A percentile compares a stretch with the other conserved stretches of the same genome.
These are phyloP conservation scores for Psephotus haematonotus DNA, from an alignment of 2,113 vertebrate species.

Conservation along the genomic window DNA sequence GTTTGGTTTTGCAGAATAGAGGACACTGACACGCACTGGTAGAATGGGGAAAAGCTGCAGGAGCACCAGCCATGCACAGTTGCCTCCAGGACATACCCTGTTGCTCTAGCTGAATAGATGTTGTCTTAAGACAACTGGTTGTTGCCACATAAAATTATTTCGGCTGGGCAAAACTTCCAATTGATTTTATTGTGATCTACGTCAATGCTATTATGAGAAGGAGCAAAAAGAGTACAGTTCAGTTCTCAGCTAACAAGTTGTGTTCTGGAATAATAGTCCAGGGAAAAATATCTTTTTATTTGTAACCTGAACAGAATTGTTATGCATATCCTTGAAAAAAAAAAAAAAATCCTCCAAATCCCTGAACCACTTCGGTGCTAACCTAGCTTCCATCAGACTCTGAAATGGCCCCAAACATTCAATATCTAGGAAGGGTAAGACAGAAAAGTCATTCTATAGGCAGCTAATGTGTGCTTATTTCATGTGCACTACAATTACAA, in stretches of 20 bases:
- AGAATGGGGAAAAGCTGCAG: neutral
- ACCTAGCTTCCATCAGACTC: neutral
- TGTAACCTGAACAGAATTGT: neutral
- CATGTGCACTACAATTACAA: neutral
- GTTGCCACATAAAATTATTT: neutral
- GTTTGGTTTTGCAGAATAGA: neutral
- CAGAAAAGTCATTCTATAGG: neutral
- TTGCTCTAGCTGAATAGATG: neutral
- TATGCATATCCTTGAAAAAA: neutral
- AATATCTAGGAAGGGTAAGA: neutral
- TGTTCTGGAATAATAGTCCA: neutral
- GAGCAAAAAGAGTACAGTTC: neutral
- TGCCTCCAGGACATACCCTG: no score
- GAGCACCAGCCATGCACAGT: fast-evolving
- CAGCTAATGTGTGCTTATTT: neutral
- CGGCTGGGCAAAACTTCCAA: neutral
- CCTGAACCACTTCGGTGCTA: neutral
- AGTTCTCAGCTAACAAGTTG: neutral
- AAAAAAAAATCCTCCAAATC: neutral
- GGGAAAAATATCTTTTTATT: neutral
- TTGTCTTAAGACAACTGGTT: neutral
- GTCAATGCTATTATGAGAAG: neutral
- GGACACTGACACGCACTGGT: no score
- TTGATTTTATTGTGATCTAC: neutral
- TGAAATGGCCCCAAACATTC: neutral